These are phyloP conservation scores for Perccottus glenii DNA, from an alignment of 2,113 vertebrate genomes.

Conservation along the genomic window DNA sequence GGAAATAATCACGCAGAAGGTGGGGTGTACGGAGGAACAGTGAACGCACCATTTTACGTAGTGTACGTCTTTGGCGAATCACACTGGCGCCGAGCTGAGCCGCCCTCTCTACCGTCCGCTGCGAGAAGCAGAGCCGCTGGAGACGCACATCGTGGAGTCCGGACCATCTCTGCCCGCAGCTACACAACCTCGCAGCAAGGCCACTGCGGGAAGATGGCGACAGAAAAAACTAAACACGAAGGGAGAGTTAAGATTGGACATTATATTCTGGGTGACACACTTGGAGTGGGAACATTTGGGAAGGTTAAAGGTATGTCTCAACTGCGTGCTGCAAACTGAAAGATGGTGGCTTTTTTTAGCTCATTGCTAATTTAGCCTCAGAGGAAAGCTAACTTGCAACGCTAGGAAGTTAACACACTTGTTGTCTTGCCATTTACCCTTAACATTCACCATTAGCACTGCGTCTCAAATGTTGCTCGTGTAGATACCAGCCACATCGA, in stretches of 20 bases:
- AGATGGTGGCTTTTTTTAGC: conserved; percentile 51
- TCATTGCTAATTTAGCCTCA: conserved; percentile 46
- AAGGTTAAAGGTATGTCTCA: conserved; percentile 91
- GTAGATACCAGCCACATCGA: rapidly evolving
- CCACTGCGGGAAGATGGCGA: conserved; percentile 91
- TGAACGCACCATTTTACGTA: conserved; percentile 55
- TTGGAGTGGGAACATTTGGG: conserved; percentile 95
- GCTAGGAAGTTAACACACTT: conserved; percentile 41
- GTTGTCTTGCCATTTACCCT: conserved; percentile 35
- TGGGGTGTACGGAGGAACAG: neutral
- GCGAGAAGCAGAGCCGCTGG: conserved; percentile 28
- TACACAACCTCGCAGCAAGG: conserved; percentile 78
- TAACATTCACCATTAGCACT: neutral
- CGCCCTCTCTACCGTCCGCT: conserved; percentile 15
- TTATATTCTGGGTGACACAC: conserved; percentile 93
- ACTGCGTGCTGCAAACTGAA: conserved; percentile 26
- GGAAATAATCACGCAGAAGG: neutral
- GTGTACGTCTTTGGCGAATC: conserved; percentile 33
- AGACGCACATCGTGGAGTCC: conserved; percentile 45
- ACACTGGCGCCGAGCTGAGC: conserved; percentile 25
- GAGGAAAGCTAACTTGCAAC: conserved; percentile 53
- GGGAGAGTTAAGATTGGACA: conserved; percentile 97
- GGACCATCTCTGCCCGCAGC: conserved; percentile 55
- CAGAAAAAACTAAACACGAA: conserved; percentile 95
- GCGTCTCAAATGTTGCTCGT: neutral